Evolutionary conservation across 2,797 vertebrate species (phyloP), one percentile per base, ranked within the genome.

Genomic region (Vireo griseus): DNA sequence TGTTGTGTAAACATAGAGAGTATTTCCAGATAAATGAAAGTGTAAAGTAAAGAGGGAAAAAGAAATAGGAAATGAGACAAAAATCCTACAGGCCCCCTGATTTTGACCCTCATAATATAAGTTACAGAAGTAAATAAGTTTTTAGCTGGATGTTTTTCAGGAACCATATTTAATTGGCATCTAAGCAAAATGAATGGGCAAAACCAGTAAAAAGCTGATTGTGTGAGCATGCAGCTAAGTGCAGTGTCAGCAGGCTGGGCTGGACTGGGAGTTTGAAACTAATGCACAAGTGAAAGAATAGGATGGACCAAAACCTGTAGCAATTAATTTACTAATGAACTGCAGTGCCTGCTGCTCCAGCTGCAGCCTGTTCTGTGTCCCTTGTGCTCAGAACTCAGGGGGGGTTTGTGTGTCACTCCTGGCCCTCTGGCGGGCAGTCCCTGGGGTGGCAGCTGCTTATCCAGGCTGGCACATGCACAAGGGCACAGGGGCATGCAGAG

Each of bases 1-100:
- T 28, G 11, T 48, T 20, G 29, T 2, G 5, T 44, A 13, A 59
- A 29, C 18, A 2, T 1, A 7, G 7, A 4, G 2, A 13, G 28
- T 21, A 8, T 61, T 82, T 24, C 26, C 37, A 33, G 1, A 26
- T 21, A 40, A 37, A 55, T 48, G 31, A n/a, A 51, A n/a, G 40
- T 29, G 42, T 21, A 5, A 73, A 62, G 51, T 40, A 22, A 33
- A 33, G 58, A 24, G n/a, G 17, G 24, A 2, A 6, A 26, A 26
- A 9, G 18, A 45, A 19, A 4, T 10, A 48, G 33, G 33, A 52
- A 71, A 52, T 11, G 35, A 15, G 19, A 45, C 25, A 51, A 39
- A 66, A 72, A 33, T 68, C 48, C 29, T 61, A 0, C 40, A 17
- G 29, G 10, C 2, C 13, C 42, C 13, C 54, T 24, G 39, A 10